Evolutionary conservation across 2,113 vertebrate genomes (phyloP), one percentile per base, ranked within the genome.

Genomic region (Periophthalmodon schlosseri): DNA sequence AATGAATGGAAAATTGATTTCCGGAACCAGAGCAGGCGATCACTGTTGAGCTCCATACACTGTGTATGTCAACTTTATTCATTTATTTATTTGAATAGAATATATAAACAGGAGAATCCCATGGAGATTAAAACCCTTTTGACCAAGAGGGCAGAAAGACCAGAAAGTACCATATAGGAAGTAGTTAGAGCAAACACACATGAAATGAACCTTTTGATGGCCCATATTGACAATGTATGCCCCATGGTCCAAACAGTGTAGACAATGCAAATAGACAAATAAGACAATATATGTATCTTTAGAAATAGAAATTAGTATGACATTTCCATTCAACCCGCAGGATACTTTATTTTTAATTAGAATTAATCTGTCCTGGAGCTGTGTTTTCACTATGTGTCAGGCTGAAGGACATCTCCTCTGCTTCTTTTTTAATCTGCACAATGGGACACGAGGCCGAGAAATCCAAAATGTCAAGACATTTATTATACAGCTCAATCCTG

Each of bases 381-480:
- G 21, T 16, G 65, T 28, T 15, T 63, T 50, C 1, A 54, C 61
- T 73, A 73, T 72, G 63, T 24, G 36, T 47, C 66, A 72, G 75
- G 69, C 70, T 81, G 80, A 81, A 81, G 76, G 83, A 75, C 81
- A 60, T 52, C 56, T 81, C 60, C 49, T 24, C 69, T 70, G 54
- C 72, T 65, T 67, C 78, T 73, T 75, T 56, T 81, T 60, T 70
- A 65, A 56, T 79, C 77, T 23, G 50, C 75, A 78, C 63, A 74
- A 24, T 75, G 47, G 33, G 50, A 72, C 80, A 73, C 72, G 67
- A 50, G 52, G 65, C 73, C 24, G 71, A 75, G 68, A 68, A 72
- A 68, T 72, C 80, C 33, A 58, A 83, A 85, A 85, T 83, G 79
- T 81, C 78, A 87, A 66, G 66, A 52, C 75, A 54, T 79, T 83